Percentiles rank a stretch among this genome's conserved stretches.
Evolutionary conservation across 2,888 invertebrate species (phyloP).

Genomic region (Autographa gamma): DNA sequence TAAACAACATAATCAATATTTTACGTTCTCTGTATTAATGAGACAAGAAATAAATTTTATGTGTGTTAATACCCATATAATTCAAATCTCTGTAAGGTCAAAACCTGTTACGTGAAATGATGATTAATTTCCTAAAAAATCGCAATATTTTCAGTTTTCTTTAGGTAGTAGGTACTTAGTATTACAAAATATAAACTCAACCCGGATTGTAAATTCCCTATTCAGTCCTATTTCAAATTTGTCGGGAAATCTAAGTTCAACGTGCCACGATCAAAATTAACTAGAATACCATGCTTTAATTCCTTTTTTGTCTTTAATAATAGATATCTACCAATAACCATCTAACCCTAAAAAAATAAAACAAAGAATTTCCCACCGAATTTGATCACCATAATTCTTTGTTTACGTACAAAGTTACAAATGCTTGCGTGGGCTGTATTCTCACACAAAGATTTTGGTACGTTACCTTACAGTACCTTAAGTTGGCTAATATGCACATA

Average conservation of each 20-base stretch:
- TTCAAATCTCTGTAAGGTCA: no score
- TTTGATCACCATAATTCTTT: not conserved
- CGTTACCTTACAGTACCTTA: not conserved
- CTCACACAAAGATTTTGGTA: not conserved
- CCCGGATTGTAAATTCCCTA: no score
- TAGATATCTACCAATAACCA: not conserved
- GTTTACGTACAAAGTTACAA: constrained; percentile 2
- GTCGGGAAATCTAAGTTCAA: no score
- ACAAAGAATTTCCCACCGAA: not conserved
- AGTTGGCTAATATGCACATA: constrained; percentile 9
- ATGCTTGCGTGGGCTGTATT: not conserved
- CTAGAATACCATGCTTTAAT: no score
- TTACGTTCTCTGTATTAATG: constrained; percentile 33
- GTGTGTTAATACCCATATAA: not conserved
- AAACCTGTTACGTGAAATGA: no score
- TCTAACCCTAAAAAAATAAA: not conserved
- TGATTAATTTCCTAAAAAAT: no score
- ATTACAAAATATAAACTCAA: no score
- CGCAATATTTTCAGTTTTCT: no score
- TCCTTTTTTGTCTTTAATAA: no score
- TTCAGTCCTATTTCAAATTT: no score
- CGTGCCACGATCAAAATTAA: no score
- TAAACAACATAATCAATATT: constrained; percentile 36
- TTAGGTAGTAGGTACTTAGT: no score
- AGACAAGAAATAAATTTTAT: not conserved